Conservation (phyloP, 1,140 invertebrate species). For the Globodera ellingtonae region DNA sequence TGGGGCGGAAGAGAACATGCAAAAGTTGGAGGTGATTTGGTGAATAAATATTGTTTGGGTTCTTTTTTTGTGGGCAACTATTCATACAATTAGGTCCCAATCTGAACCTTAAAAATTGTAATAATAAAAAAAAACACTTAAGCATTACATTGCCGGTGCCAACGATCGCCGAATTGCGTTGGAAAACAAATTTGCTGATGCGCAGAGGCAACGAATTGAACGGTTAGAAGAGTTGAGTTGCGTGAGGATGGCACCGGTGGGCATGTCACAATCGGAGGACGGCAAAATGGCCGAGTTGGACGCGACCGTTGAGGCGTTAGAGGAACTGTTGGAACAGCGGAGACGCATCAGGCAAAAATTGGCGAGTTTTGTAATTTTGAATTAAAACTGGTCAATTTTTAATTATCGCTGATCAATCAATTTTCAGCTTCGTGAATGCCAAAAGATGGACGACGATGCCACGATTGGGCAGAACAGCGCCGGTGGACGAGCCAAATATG, state of each 20-base stretch:
- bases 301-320: background rate
- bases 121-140: constrained; percentile 5
- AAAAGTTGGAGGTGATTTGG: constrained; percentile 30
- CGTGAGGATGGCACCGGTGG: background rate
- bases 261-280: background rate
- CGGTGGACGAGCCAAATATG: constrained; percentile 32
- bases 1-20: constrained; percentile 15
- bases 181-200: constrained; percentile 35
- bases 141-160: constrained; percentile 24
- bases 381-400: constrained; percentile 8
- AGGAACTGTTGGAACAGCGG: constrained; percentile 24
- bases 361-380: constrained; percentile 26
- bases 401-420: background rate
- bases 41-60: too few species aligned
- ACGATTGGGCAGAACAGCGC: too few species aligned
- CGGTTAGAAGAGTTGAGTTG: constrained; percentile 18
- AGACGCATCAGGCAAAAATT: constrained; percentile 31
- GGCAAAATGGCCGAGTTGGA: background rate
- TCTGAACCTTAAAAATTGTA: background rate
- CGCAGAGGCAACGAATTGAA: constrained; percentile 10
- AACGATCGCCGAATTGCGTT: constrained; percentile 24
- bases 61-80: background rate
- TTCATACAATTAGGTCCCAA: too few species aligned
- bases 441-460: background rate
- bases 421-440: constrained; percentile 37